Conservation (phyloP, 2,797 vertebrate species). For the Pachyuromys duprasi region DNA sequence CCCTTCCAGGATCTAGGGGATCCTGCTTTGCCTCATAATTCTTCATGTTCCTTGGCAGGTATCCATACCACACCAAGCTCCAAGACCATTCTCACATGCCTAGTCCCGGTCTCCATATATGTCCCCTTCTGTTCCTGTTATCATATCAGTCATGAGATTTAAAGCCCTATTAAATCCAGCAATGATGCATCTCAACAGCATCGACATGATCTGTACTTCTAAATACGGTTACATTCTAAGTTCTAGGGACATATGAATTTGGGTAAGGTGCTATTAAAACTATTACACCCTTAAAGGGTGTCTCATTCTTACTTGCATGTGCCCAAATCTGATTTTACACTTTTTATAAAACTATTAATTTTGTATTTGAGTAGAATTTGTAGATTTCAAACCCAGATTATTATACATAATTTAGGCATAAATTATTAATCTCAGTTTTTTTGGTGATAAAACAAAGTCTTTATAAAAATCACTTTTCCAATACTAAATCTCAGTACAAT, state of each 20-base stretch:
- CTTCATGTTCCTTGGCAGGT: not conserved
- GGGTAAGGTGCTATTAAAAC: not conserved
- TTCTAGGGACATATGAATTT: not conserved
- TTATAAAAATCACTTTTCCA: slow-evolving; percentile 10
- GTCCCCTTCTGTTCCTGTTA: not conserved
- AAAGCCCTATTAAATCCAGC: not conserved
- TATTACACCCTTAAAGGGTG: not conserved
- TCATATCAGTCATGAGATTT: not conserved
- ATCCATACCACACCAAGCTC: not conserved
- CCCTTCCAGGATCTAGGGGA: not conserved
- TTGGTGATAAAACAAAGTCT: slow-evolving; percentile 13
- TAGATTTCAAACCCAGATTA: not conserved
- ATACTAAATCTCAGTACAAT: not conserved
- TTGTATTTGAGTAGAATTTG: slow-evolving; percentile 13
- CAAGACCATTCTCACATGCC: not conserved
- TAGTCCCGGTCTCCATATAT: not conserved
- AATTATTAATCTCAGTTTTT: slow-evolving; percentile 4
- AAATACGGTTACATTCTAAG: not conserved
- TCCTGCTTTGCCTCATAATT: not conserved
- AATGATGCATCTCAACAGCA: not conserved
- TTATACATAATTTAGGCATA: not conserved
- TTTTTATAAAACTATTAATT: not conserved
- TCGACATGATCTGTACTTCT: not conserved
- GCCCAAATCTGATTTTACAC: not conserved
- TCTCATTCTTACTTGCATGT: not conserved